These are phyloP conservation scores for human DNA, from an alignment of 2,113 vertebrate genomes.

Conservation along the genomic window DNA sequence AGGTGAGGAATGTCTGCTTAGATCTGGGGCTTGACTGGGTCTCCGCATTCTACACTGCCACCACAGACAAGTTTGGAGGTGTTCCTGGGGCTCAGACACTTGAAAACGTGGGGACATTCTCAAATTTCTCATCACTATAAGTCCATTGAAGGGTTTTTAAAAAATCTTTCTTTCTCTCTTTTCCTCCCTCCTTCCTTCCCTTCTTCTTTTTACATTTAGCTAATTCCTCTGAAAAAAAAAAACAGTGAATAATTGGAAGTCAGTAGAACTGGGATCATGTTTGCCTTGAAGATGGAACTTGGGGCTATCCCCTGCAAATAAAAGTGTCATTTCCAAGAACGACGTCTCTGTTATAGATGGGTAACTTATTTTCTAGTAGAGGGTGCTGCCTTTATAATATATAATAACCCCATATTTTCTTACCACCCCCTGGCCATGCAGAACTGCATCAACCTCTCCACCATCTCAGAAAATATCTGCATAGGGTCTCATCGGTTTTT, in stretches of 20 bases:
- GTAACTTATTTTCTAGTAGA: background rate
- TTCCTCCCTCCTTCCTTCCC: background rate
- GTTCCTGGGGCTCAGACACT: background rate
- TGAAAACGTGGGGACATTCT: background rate
- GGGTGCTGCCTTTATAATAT: background rate
- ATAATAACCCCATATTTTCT: background rate
- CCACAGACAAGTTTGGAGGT: background rate
- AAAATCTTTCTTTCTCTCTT: background rate
- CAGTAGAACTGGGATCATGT: background rate
- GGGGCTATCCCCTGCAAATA: background rate
- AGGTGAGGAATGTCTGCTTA: background rate
- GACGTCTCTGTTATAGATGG: background rate
- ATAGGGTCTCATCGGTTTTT: background rate
- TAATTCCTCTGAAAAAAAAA: background rate
- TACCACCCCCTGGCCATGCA: background rate
- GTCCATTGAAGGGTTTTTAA: background rate
- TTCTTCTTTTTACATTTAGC: background rate
- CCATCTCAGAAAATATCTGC: background rate
- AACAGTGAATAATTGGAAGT: background rate
- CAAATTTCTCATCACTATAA: background rate
- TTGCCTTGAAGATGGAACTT: conserved; percentile 24
- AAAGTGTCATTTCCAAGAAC: background rate
- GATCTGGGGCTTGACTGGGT: background rate
- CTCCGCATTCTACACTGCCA: background rate
- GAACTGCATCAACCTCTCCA: background rate